Evolutionary conservation across 2,888 invertebrate species (phyloP).

Genomic region (Meliscaeva auricollis): DNA sequence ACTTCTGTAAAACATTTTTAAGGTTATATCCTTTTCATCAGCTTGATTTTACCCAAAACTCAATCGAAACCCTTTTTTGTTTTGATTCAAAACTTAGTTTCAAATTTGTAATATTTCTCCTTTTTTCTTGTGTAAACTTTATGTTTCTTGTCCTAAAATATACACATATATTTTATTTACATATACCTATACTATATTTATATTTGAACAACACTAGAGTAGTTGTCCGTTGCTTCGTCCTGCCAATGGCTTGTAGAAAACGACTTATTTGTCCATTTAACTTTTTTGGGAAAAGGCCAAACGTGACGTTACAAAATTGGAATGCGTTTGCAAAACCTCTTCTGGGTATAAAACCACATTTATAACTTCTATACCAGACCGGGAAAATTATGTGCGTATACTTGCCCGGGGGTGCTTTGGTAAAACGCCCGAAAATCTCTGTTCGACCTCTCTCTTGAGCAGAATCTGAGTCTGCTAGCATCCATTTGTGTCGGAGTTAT

Average conservation of each 20-base stretch:
- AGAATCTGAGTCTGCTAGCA: conserved; percentile 27
- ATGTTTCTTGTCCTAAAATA: not conserved
- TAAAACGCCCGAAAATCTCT: conserved; percentile 69
- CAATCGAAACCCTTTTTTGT: not conserved
- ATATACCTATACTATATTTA: not conserved
- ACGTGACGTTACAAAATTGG: conserved; percentile 65
- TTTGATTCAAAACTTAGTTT: conserved; percentile 28
- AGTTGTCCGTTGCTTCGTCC: conserved; percentile 27
- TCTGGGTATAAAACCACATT: conserved; percentile 80
- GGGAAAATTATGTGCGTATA: conserved; percentile 74
- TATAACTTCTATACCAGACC: conserved; percentile 80
- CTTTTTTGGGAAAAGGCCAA: conserved; percentile 70
- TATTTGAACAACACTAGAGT: not conserved
- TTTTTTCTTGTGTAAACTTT: not conserved
- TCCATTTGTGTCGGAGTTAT: conserved; percentile 67
- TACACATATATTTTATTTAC: not conserved
- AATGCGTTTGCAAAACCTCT: conserved; percentile 66
- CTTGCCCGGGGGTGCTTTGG: conserved; percentile 67
- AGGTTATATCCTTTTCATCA: too few relatives aligned
- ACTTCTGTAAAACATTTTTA: too few relatives aligned
- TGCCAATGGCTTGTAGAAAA: conserved; percentile 8
- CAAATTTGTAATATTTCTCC: conserved; percentile 15
- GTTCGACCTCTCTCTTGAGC: conserved; percentile 55
- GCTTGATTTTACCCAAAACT: not conserved
- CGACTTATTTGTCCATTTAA: conserved; percentile 66